These are phyloP conservation scores for Sisyra terminalis DNA, from an alignment of 2,888 invertebrate genomes.

Conservation along the genomic window DNA sequence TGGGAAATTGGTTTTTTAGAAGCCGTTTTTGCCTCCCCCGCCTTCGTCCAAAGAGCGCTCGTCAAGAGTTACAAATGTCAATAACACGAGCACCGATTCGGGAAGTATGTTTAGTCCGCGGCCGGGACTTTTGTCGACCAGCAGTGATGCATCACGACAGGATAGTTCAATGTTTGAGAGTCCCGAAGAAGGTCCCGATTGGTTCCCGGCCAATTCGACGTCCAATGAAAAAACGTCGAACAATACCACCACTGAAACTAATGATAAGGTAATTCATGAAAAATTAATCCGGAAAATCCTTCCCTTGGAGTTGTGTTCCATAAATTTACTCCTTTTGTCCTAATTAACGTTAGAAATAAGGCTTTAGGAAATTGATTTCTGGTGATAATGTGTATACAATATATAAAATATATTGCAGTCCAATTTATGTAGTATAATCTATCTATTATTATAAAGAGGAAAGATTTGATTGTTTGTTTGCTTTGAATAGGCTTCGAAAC, in stretches of 20 bases:
- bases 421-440: too few species aligned
- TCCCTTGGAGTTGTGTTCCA: too few species aligned
- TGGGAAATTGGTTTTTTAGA: conserved; percentile 13
- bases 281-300: too few species aligned
- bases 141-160: conserved; percentile 14
- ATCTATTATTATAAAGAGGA: too few species aligned
- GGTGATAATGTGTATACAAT: too few species aligned
- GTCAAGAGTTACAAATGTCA: conserved; percentile 8
- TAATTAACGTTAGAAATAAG: too few species aligned
- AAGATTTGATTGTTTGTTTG: too few species aligned
- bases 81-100: conserved; percentile 13
- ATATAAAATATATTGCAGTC: too few species aligned
- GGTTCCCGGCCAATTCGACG: conserved; percentile 9
- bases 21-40: conserved; percentile 22
- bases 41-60: conserved; percentile 20
- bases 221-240: neutral
- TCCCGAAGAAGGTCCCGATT: conserved; percentile 11
- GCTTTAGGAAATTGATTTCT: too few species aligned
- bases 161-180: conserved; percentile 14
- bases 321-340: too few species aligned
- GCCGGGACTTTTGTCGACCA: conserved; percentile 19
- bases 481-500: too few species aligned
- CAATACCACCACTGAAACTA: neutral
- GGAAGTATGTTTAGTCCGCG: conserved; percentile 25
- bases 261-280: neutral